Conservation (phyloP, 1,140 invertebrate genomes). For the Penaeus indicus region DNA sequence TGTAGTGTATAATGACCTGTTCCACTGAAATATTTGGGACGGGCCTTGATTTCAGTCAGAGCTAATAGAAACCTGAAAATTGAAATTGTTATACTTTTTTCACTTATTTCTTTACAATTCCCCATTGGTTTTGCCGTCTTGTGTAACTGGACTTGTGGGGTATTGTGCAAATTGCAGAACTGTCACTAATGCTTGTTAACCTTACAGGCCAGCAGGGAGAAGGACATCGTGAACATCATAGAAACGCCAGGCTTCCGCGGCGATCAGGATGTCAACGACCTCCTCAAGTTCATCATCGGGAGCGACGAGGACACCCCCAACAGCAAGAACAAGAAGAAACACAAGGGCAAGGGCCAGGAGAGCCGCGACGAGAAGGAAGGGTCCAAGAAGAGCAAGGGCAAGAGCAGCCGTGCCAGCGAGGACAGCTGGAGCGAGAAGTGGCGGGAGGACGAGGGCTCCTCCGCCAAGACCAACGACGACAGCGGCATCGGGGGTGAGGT, state of each 20-base stretch:
- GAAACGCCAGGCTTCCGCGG: constrained; percentile 51
- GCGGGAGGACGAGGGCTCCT: constrained; percentile 11
- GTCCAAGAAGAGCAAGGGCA: constrained; percentile 13
- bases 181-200: background rate
- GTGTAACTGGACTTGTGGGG: no score
- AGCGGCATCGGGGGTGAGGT: constrained; percentile 29
- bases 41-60: no score
- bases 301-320: constrained; percentile 51
- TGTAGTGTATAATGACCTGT: no score
- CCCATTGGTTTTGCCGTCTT: no score
- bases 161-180: no score
- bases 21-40: no score
- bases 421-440: constrained; percentile 35
- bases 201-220: constrained; percentile 51
- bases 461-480: constrained; percentile 49
- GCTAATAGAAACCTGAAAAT: no score
- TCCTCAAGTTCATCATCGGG: constrained; percentile 50
- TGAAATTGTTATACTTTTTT: no score
- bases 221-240: constrained; percentile 50
- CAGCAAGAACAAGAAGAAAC: constrained; percentile 54
- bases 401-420: constrained; percentile 31
- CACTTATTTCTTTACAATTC: no score
- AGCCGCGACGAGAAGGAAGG: constrained; percentile 36
- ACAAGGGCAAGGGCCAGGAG: constrained; percentile 51
- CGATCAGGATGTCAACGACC: constrained; percentile 58